These are phyloP conservation scores for Desoria tigrina DNA, from an alignment of 2,888 invertebrate species.

Conservation along the genomic window DNA sequence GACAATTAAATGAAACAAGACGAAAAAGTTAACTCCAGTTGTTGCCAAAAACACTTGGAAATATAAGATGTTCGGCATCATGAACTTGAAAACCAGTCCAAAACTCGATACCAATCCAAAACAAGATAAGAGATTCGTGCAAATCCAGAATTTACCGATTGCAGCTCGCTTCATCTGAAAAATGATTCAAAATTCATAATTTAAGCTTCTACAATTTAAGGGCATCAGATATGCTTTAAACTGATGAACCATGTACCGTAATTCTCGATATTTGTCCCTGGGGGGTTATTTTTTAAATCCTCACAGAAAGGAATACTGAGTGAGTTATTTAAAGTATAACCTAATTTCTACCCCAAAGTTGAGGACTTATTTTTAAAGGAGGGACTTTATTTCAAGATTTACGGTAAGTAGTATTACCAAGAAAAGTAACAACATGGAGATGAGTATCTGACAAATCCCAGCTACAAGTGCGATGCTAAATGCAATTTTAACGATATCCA, in stretches of 20 bases:
- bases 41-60: slow-evolving; percentile 8
- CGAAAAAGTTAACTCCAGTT: slow-evolving; percentile 3
- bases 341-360: no score
- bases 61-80: not conserved
- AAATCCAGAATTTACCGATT: not conserved
- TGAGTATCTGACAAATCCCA: slow-evolving; percentile 27
- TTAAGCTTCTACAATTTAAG: no score
- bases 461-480: slow-evolving; percentile 26
- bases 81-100: not conserved
- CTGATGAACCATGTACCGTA: no score
- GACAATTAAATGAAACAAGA: slow-evolving; percentile 10
- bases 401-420: no score
- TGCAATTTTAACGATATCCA: slow-evolving; percentile 20
- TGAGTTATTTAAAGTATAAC: no score
- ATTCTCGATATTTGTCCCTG: no score
- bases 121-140: not conserved
- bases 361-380: no score
- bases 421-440: slow-evolving; percentile 17
- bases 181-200: not conserved
- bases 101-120: not conserved
- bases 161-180: not conserved
- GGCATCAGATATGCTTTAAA: no score
- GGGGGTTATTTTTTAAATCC: no score
- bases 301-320: no score
- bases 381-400: no score